Evolutionary conservation across 1,140 invertebrate species (phyloP).

Genomic region (Megathymus violae): DNA sequence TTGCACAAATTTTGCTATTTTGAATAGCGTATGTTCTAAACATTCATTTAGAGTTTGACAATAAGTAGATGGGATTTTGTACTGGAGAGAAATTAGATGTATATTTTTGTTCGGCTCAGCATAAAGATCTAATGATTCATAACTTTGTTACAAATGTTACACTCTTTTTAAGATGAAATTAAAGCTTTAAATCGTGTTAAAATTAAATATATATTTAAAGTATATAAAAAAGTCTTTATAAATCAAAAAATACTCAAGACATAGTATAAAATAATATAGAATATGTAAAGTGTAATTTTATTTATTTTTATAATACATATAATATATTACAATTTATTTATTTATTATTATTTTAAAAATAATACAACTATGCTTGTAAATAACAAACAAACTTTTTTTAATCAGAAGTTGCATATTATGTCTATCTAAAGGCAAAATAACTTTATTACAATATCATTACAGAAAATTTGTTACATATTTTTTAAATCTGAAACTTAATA

Average conservation of each 20-base stretch:
- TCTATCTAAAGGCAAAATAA: no score
- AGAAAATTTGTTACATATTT: no score
- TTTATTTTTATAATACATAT: conserved; percentile 22
- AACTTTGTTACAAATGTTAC: conserved; percentile 51
- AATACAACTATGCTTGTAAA: no score
- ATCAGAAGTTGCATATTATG: no score
- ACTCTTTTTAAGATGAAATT: conserved; percentile 68
- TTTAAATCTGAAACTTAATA: no score
- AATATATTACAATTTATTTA: no score
- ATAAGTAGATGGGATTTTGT: conserved; percentile 69
- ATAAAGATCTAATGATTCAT: conserved; percentile 37
- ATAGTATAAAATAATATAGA: conserved; percentile 36
- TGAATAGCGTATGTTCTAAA: conserved; percentile 61
- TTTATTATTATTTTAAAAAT: no score
- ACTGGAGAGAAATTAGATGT: conserved; percentile 31
- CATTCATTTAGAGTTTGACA: conserved; percentile 75
- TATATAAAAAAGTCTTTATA: conserved; percentile 52
- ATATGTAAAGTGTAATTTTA: conserved; percentile 36
- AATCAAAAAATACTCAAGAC: conserved; percentile 44
- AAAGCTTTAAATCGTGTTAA: conserved; percentile 80
- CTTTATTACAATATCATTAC: no score
- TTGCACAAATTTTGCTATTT: conserved; percentile 27
- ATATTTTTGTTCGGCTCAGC: conserved; percentile 45
- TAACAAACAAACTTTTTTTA: no score
- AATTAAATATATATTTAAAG: conserved; percentile 49